Percentiles rank a stretch among this genome's conserved stretches.
Evolutionary conservation across 2,113 vertebrate species (phyloP).

Genomic region (Hippocampus abdominalis): DNA sequence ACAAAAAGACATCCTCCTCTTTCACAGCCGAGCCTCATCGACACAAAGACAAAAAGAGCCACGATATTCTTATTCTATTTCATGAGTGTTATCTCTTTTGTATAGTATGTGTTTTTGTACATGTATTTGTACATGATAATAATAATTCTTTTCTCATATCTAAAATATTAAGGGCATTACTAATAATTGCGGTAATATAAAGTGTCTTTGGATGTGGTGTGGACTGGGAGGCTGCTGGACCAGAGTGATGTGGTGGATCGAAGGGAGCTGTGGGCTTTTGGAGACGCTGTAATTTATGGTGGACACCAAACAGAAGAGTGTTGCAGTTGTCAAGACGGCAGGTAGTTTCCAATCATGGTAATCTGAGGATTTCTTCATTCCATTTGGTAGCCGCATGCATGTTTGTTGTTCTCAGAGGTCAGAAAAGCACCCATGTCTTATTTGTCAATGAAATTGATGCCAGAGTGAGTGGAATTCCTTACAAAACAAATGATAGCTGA

Average conservation of each 20-base stretch:
- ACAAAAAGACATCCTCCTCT: background rate
- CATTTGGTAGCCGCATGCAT: background rate
- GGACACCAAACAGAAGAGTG: too few relatives aligned
- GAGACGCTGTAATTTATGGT: too few relatives aligned
- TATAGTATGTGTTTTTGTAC: too few relatives aligned
- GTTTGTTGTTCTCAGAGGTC: constrained; percentile 10
- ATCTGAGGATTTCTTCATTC: background rate
- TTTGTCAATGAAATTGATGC: constrained; percentile 35
- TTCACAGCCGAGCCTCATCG: background rate
- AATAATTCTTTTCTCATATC: background rate
- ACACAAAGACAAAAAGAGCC: background rate
- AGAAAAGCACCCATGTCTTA: constrained; percentile 48
- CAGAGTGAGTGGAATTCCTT: constrained; percentile 12
- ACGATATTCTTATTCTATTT: background rate
- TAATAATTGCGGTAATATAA: background rate
- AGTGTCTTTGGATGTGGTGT: too few relatives aligned
- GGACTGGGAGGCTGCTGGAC: too few relatives aligned
- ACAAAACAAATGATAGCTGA: constrained; percentile 44
- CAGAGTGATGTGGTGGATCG: too few relatives aligned
- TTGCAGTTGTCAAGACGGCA: too few relatives aligned
- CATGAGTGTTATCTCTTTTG: background rate
- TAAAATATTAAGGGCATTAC: background rate
- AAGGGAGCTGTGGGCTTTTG: too few relatives aligned
- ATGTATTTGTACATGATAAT: too few relatives aligned
- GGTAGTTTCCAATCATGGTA: background rate